Conservation (phyloP, 2,797 vertebrate species). For the Enteromius treurensis region DNA sequence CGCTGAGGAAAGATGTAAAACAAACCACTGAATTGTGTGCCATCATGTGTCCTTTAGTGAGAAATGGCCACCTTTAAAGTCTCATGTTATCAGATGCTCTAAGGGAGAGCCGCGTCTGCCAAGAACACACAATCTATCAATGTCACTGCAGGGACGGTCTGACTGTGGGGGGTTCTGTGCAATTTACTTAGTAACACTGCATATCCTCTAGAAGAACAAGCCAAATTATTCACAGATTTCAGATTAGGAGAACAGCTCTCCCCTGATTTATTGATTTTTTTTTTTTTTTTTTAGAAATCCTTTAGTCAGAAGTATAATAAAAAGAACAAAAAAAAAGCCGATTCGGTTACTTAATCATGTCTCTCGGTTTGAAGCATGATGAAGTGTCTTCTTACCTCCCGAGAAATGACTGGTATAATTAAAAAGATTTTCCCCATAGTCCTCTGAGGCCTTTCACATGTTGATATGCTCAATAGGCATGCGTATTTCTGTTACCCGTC, state of each 20-base stretch:
- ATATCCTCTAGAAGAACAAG: constrained; percentile 9
- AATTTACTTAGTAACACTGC: constrained; percentile 19
- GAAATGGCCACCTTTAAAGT: constrained; percentile 6
- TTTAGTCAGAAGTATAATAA: not conserved
- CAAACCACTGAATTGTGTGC: not conserved
- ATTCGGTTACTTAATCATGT: not conserved
- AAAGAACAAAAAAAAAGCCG: not conserved
- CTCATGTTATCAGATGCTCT: constrained; percentile 24
- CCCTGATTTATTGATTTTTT: constrained; percentile 14
- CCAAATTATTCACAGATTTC: constrained; percentile 15
- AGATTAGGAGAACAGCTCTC: not conserved
- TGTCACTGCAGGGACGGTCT: not conserved
- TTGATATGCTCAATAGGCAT: not conserved
- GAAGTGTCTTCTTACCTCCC: not conserved
- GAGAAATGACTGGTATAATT: not conserved
- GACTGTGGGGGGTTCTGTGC: constrained; percentile 28
- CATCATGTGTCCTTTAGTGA: constrained; percentile 10
- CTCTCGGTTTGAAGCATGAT: not conserved
- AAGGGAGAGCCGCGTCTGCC: constrained; percentile 3
- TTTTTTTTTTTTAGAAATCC: not conserved
- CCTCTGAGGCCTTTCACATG: not conserved
- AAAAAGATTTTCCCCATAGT: not conserved
- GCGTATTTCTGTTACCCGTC: not conserved
- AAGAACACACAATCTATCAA: constrained; percentile 31
- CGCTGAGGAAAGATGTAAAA: not conserved